Conservation (phyloP, 1,140 invertebrate genomes). For the Aporrectodea caliginosa region DNA sequence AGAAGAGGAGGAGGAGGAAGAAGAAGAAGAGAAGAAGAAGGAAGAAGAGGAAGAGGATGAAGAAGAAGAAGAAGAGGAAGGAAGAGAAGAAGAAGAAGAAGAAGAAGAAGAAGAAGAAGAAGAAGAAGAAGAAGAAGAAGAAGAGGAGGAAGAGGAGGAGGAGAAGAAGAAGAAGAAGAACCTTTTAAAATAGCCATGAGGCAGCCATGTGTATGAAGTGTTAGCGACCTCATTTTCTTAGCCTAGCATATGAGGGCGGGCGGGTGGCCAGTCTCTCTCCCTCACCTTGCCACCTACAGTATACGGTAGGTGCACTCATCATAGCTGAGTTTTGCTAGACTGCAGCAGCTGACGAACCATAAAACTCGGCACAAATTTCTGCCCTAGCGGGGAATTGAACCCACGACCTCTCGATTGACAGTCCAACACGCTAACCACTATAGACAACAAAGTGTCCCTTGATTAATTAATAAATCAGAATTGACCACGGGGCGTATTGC, state of each 20-base stretch:
- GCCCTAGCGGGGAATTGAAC: no score
- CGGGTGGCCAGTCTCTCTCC: not conserved
- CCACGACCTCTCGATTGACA: no score
- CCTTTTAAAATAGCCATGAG: not conserved
- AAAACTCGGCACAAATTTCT: no score
- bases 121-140: conserved; percentile 20
- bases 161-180: not conserved
- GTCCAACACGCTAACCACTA: no score
- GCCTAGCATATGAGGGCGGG: no score
- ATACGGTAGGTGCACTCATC: no score
- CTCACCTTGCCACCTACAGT: not conserved
- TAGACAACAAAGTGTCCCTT: no score
- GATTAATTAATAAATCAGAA: no score
- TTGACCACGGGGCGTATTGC: no score
- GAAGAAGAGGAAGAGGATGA: conserved; percentile 1
- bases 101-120: no score
- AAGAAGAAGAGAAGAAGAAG: conserved; percentile 30
- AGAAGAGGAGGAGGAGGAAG: conserved; percentile 34
- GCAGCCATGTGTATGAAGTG: no score
- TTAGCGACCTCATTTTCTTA: no score
- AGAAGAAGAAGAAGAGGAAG: not conserved
- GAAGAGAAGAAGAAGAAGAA: conserved; percentile 28
- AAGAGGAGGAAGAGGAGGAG: conserved; percentile 9
- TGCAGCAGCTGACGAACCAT: conserved; percentile 7
- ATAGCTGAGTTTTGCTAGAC: not conserved